A percentile compares a stretch with the other conserved stretches of the same genome.
Evolutionary conservation across 2,113 vertebrate species (phyloP).

Genomic region (Alaudala cheleensis): DNA sequence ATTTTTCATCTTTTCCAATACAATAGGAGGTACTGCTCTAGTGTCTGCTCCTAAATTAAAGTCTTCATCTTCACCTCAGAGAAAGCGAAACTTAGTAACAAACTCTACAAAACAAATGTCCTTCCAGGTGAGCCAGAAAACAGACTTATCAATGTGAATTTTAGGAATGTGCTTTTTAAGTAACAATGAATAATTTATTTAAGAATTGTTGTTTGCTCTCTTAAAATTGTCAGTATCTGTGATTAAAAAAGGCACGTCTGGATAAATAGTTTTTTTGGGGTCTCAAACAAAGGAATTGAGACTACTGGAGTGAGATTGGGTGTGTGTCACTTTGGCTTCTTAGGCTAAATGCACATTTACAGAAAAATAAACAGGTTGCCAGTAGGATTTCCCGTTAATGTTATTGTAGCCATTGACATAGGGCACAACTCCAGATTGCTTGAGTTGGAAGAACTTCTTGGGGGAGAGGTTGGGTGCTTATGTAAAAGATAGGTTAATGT

Average conservation of each 20-base stretch:
- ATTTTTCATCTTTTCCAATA: constrained; percentile 10
- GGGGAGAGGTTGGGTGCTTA: background rate
- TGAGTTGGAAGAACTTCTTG: background rate
- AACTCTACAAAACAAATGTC: constrained; percentile 19
- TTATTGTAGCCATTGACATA: background rate
- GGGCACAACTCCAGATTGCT: background rate
- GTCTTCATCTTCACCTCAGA: constrained; percentile 49
- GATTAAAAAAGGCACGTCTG: background rate
- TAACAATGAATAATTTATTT: background rate
- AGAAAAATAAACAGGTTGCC: background rate
- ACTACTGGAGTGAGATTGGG: background rate
- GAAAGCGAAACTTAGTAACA: constrained; percentile 46
- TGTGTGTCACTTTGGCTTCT: background rate
- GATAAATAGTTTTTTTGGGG: background rate
- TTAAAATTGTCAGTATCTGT: background rate
- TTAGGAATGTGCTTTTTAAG: background rate
- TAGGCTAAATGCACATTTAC: background rate
- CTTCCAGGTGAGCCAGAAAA: constrained; percentile 52
- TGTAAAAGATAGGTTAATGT: background rate
- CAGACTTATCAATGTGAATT: background rate
- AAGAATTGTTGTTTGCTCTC: background rate
- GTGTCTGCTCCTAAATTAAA: constrained; percentile 76
- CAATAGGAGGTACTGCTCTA: constrained; percentile 78
- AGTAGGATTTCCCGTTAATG: background rate
- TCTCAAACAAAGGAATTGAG: background rate